Conservation (phyloP, 2,113 vertebrate genomes). For the Silurus meridionalis region DNA sequence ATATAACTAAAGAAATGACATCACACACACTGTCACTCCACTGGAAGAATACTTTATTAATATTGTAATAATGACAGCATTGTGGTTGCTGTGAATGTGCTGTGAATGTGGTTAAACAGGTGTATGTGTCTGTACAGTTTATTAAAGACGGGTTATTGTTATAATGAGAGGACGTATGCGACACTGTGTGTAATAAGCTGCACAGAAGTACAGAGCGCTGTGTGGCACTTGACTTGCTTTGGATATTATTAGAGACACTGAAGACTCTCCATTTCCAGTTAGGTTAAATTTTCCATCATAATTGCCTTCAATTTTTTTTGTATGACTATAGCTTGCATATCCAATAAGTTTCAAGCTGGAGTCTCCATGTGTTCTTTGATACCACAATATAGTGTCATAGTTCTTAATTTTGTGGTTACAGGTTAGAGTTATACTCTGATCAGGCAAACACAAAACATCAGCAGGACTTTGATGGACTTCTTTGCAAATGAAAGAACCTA, state of each 20-base stretch:
- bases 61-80: background rate
- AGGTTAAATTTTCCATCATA: slow-evolving; percentile 19
- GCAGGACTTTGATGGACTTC: slow-evolving; percentile 40
- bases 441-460: slow-evolving; percentile 22
- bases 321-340: background rate
- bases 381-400: slow-evolving; percentile 52
- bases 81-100: background rate
- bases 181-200: slow-evolving; percentile 37
- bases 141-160: slow-evolving; percentile 10
- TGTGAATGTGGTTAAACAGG: background rate
- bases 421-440: slow-evolving; percentile 8
- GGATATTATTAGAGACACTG: background rate
- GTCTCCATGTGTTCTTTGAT: slow-evolving; percentile 13
- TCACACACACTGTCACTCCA: background rate
- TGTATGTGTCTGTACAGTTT: background rate
- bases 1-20: background rate
- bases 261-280: slow-evolving; percentile 2
- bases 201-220: slow-evolving; percentile 42
- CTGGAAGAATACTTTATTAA: background rate
- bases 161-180: background rate
- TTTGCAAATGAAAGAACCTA: slow-evolving; percentile 20
- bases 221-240: slow-evolving; percentile 34
- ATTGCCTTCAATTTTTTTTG: background rate
- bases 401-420: slow-evolving; percentile 30
- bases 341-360: slow-evolving; percentile 46